Base-by-base conservation (phyloP, 2,888 invertebrate genomes). In the Apotomis capreana region DNA sequence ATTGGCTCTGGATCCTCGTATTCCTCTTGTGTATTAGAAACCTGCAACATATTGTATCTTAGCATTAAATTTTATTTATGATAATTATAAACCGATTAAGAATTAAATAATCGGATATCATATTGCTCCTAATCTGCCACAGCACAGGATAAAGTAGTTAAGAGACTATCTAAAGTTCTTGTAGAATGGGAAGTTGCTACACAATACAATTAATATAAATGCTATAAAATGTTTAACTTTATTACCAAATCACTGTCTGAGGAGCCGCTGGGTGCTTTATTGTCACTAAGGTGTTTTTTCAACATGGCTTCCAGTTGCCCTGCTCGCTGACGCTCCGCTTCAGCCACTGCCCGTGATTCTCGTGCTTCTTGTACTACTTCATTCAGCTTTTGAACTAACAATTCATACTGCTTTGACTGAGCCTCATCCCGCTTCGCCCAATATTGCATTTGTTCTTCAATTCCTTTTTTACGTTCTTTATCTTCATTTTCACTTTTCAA, bases 401-500 rank as follows among this genome's bases (percentile, higher is more conserved):
- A 75, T 68, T 91, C 90, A 74, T 90, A 88, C 78, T 92, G 91
- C 68, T 86, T 87, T 9, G 90, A 82, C 74, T 92, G 92, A 5
- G 77, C 76, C 82, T 92, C 90, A 10, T 86, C 85, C 44, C 87
- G 87, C 76, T 86, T 87, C 6, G 84, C 75, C 92, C 89, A 92
- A 75, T 86, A 80, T 54, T 79, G 71, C 76, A 89, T 84, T 85
- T 90, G 90, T 15, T 80, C 79, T 78, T 90, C 89, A 15, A 84
- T 81, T 79, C 89, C 87, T 76, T 83, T 87, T 73, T 81, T 86
- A 73, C 81, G 86, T 60, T 85, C 82, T 51, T 75, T 74, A 74
- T 88, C 84, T 68, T 85, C 85, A 68, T 79, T 81, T 68, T 86
- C 84, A 5, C 81, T 80, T 74, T 77, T 83, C 10, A 79, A 74